Base-by-base conservation (phyloP, 2,797 vertebrate species). In the Anguilla obscura region DNA sequence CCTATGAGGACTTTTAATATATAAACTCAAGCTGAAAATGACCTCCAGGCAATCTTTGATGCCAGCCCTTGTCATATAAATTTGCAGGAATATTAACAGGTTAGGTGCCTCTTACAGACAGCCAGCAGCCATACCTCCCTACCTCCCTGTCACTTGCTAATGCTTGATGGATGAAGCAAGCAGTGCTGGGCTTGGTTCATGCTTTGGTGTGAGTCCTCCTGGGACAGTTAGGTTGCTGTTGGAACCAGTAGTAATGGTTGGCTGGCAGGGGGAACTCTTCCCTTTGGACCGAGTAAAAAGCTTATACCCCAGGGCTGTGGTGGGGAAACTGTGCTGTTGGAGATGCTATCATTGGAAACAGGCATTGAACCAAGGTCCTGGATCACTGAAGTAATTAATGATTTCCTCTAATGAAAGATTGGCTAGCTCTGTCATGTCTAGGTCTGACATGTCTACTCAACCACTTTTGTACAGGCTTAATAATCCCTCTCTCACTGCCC, bases 1-100 rank as follows among this genome's bases (percentile, higher is more conserved):
- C 58, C 85, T 82, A 54, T 69, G 54, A 83, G 66, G 60, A 84
- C 45, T 10, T 45, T 45, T 86, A 60, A 87, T 86, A 40, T 30
- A 89, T 74, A 24, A 50, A 82, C 48, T 80, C 76, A 80, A 80
- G 30, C 76, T 80, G 10, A 80, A 80, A 40, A 80, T 80, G 76
- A 40, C 30, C 76, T 82, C 36, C 79, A 82, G 24, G 36, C 27
- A 71, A 71, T 71, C 69, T 33, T 71, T 71, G 27, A 71, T 71
- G 69, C 27, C 69, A 71, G 27, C 27, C 27, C 69, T 30, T 71
- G 27, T 71, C 69, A 71, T 71, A 71, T 71, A 33, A 33, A 30
- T 71, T 71, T 10, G 33, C 69, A 30, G 69, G 69, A 27, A 71
- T 71, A 71, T 71, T 71, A 71, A 30, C 27, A 33, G 69, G 69